Evolutionary conservation across 2,888 invertebrate species (phyloP), one percentile per base, ranked within the genome.

Genomic region (Criorhina ranunculi): DNA sequence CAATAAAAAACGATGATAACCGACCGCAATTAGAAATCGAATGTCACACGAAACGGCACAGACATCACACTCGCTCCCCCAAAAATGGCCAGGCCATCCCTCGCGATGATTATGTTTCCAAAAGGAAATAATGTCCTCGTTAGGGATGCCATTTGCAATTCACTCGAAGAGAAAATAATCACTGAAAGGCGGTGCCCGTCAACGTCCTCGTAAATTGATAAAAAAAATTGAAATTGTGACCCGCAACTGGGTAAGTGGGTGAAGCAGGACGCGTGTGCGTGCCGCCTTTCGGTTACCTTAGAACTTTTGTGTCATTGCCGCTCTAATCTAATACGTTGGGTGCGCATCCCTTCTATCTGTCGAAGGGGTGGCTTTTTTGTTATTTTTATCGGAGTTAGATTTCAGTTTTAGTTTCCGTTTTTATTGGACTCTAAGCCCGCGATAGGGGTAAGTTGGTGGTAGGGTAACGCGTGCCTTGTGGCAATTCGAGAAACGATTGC

Each of bases 141-240:
- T 85, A 85, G 85, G 51, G 67, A 70, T 85, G 79, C 85, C 85
- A 85, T 85, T 85, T 85, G 85, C 85, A 85, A 85, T 85, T 85
- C 80, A 85, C 44, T 80, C 69, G 46, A 59, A 76, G 42, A 59
- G 70, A 76, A 76, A 70, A 83, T 80, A 85, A 85, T 85, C 85
- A 85, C 64, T 60, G 40, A 80, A 85, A 85, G 85, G 85, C 85
- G 85, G 79, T 85, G 64, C 85, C 85, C 75, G 59, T 85, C 85
- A 51, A 70, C 76, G 57, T 75, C 59, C 64, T 76, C 85, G 59
- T 72, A 85, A 85, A 85, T 85, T 80, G 85, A 80, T 85, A 80
- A 85, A 85, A 78, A 17, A 40, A 64, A 46, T 24, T 35, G 24
- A 70, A 70, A 35, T 49, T 67, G 40, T 8, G 53, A 42, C 57